Evolutionary conservation across 2,113 vertebrate species (phyloP), one percentile per base, ranked within the genome.

Genomic region (Montifringilla adamsi): DNA sequence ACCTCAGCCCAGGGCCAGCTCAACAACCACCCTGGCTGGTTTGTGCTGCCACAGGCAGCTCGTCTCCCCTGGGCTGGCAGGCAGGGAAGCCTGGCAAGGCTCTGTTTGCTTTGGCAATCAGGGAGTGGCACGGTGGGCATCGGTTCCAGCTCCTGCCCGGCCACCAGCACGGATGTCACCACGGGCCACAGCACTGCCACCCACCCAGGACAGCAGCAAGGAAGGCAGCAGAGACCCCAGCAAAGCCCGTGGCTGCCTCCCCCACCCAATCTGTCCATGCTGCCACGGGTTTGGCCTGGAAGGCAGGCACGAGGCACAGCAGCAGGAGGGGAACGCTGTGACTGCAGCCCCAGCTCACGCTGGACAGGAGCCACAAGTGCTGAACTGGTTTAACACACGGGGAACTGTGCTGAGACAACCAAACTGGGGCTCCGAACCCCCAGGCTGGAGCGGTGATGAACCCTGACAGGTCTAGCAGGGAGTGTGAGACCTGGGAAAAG

Each of bases 121-220:
- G 18, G 62, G 30, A 66, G 10, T 3, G 1, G 13, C 37, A 12
- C 0, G 0, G 30, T 1, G 2, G 37, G 49, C 3, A 9, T 2
- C 4, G 8, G 39, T 3, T 20, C 0, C 0, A 18, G 59, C 22
- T 6, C 7, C 63, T 39, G 7, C 16, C 15, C 1, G 0, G 77
- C 24, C 15, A 10, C 63, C 83, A 44, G 62, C 82, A 55, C 1
- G 1, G 41, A 47, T 1, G 5, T 14, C 4, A 14, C 39, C 55
- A 18, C 2, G 4, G 39, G 62, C 28, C 58, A 59, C 2, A 1
- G 76, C 53, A 14, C 26, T 39, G 82, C 64, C 66, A 0, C 70
- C 56, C 52, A 4, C 24, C 64, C 15, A 2, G 49, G 31, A 23
- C 67, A 75, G 87, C 58, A 56, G 19, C 62, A 11, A n/a, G 63